These are phyloP conservation scores for Caenorhabditis inopinata DNA, from an alignment of 1,140 invertebrate genomes.

Conservation along the genomic window DNA sequence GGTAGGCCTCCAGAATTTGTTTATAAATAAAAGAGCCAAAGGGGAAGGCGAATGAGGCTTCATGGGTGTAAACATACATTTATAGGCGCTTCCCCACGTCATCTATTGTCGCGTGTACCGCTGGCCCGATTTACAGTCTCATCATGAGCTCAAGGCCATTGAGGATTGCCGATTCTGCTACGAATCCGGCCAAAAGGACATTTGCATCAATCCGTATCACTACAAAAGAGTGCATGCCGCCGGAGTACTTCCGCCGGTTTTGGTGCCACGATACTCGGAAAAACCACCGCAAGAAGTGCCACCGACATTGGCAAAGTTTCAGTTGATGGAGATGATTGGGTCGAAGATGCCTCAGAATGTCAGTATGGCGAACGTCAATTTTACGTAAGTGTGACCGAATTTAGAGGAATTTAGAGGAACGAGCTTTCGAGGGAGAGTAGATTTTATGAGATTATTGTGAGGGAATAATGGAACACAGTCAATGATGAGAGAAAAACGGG, in stretches of 20 bases:
- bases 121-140: conserved; percentile 72
- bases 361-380: conserved; percentile 29
- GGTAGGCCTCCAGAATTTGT: too few species aligned
- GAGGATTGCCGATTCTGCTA: conserved; percentile 67
- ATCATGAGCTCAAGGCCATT: conserved; percentile 72
- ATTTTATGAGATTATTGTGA: neutral
- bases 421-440: neutral
- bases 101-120: conserved; percentile 81
- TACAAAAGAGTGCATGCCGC: conserved; percentile 69
- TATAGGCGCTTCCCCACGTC: conserved; percentile 78
- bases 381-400: conserved; percentile 16
- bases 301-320: conserved; percentile 9
- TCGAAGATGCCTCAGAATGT: conserved; percentile 41
- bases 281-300: conserved; percentile 36
- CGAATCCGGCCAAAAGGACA: conserved; percentile 68
- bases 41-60: too few species aligned
- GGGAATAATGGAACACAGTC: too few species aligned
- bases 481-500: neutral
- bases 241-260: conserved; percentile 34
- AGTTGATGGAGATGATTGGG: conserved; percentile 39
- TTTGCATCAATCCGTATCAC: conserved; percentile 72
- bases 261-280: conserved; percentile 34
- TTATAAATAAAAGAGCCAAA: too few species aligned
- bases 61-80: too few species aligned
- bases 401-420: too few species aligned